phyloP scores from a whole-genome alignment of 1,140 invertebrate species.

The Melipona quadrifasciata region DNA sequence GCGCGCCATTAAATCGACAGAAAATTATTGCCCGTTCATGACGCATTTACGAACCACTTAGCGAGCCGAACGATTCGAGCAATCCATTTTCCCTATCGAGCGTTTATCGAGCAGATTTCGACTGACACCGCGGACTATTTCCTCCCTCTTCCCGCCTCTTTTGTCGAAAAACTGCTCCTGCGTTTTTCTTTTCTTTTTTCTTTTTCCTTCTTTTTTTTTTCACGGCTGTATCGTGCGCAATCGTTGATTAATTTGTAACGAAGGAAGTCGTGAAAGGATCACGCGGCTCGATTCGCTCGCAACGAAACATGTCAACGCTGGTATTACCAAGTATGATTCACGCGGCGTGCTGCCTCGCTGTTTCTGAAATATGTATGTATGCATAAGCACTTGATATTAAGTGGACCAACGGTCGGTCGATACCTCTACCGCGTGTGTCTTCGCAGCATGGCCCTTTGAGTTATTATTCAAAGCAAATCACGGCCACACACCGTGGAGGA shows the following conservation, averaged over 20 bases:
- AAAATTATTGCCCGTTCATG: slow-evolving; percentile 6
- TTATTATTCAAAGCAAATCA: slow-evolving; percentile 80
- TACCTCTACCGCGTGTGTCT: slow-evolving; percentile 24
- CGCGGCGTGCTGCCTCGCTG: slow-evolving; percentile 11
- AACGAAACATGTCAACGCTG: slow-evolving; percentile 51
- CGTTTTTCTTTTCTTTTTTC: neutral
- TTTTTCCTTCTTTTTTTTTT: too few relatives aligned
- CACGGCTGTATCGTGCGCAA: too few relatives aligned
- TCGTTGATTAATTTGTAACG: slow-evolving; percentile 20
- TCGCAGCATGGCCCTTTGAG: slow-evolving; percentile 73
- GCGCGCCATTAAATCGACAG: neutral
- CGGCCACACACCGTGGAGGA: slow-evolving; percentile 65
- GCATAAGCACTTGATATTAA: slow-evolving; percentile 67
- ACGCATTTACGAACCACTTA: slow-evolving; percentile 1
- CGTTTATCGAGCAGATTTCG: neutral
- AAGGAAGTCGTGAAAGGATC: slow-evolving; percentile 20
- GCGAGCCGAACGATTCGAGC: neutral
- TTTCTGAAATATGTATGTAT: slow-evolving; percentile 79
- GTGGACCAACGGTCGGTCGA: slow-evolving; percentile 54
- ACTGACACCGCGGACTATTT: too few relatives aligned
- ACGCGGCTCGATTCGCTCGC: slow-evolving; percentile 21
- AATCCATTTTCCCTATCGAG: neutral
- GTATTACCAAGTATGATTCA: slow-evolving; percentile 77
- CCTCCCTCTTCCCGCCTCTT: too few relatives aligned
- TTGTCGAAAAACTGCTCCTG: too few relatives aligned